Evolutionary conservation across 2,888 invertebrate genomes (phyloP).

Genomic region (Euphydryas editha): DNA sequence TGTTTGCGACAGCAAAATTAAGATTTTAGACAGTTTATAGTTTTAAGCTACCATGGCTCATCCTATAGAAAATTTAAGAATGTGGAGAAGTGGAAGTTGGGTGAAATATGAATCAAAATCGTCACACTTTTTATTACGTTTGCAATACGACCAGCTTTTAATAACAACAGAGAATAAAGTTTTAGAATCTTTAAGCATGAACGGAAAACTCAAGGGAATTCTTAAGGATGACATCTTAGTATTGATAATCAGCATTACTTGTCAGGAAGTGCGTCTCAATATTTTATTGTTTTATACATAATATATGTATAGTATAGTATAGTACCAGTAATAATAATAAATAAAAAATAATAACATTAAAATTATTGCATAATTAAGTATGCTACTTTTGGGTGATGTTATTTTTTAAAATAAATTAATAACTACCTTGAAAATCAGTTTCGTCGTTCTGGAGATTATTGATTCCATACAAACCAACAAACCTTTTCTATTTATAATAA

Average conservation of each 20-base stretch:
- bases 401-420: too few relatives aligned
- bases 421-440: too few relatives aligned
- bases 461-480: too few relatives aligned
- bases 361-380: too few relatives aligned
- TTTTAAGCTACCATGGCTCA: conserved; percentile 26
- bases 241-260: conserved; percentile 52
- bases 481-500: too few relatives aligned
- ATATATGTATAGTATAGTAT: too few relatives aligned
- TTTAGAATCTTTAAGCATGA: conserved; percentile 65
- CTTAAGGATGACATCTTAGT: conserved; percentile 67
- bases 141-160: conserved; percentile 64
- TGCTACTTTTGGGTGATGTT: too few relatives aligned
- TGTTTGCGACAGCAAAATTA: neutral
- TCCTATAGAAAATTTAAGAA: conserved; percentile 64
- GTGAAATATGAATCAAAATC: conserved; percentile 52
- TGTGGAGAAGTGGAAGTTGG: conserved; percentile 64
- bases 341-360: too few relatives aligned
- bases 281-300: neutral
- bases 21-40: neutral
- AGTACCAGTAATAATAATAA: too few relatives aligned
- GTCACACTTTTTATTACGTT: conserved; percentile 49
- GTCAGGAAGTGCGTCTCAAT: conserved; percentile 54
- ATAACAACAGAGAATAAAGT: conserved; percentile 58
- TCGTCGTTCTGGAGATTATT: too few relatives aligned
- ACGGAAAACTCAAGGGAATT: conserved; percentile 66